Percentiles rank a stretch among this genome's conserved stretches.
Evolutionary conservation across 2,797 vertebrate genomes (phyloP).

Genomic region (Vespertilio murinus): DNA sequence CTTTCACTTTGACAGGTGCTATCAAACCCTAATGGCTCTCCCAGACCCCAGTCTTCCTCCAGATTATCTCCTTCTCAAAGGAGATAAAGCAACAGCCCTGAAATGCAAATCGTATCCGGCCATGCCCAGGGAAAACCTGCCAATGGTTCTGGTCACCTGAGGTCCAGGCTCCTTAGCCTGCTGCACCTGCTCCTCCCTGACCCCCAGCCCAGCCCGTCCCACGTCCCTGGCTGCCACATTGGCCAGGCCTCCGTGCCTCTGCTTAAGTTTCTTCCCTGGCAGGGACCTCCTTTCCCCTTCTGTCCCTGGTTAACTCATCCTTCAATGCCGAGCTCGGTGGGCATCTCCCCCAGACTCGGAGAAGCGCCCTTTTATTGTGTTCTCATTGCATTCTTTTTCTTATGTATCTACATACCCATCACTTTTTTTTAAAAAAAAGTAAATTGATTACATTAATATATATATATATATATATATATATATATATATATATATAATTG

Average conservation of each 20-base stretch:
- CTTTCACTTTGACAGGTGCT: neutral
- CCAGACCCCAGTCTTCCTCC: neutral
- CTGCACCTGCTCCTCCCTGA: accelerated
- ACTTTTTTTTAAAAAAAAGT: neutral
- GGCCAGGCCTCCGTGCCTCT: accelerated
- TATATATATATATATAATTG: no score
- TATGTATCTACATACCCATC: neutral
- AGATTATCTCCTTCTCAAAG: neutral
- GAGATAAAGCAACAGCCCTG: neutral
- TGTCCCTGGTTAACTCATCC: neutral
- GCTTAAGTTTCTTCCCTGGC: neutral
- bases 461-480: no score
- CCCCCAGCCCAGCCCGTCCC: neutral
- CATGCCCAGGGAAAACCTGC: neutral
- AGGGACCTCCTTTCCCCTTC: neutral
- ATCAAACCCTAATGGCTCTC: neutral
- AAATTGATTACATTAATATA: neutral
- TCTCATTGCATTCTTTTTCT: neutral
- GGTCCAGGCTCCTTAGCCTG: neutral
- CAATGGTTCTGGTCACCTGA: neutral
- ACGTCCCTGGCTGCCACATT: neutral
- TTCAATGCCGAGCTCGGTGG: neutral
- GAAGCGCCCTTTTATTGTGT: neutral
- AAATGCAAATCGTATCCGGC: neutral
- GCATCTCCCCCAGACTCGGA: neutral